Conservation (phyloP, 2,888 invertebrate genomes). For the Uropetala carovei region DNA sequence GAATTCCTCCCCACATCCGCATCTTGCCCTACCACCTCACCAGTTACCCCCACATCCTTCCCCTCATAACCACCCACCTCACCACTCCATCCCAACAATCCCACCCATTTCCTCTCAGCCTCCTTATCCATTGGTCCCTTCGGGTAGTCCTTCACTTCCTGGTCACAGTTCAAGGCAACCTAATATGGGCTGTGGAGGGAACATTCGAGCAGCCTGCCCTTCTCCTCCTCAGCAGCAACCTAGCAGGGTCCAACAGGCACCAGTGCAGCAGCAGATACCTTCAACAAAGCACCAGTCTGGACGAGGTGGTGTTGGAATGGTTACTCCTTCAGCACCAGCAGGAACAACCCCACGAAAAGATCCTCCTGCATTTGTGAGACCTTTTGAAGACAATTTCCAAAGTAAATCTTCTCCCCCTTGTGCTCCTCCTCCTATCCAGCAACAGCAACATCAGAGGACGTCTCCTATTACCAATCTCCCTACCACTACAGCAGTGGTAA, state of each 20-base stretch:
- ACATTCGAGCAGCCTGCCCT: conserved; percentile 66
- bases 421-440: conserved; percentile 32
- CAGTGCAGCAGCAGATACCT: conserved; percentile 69
- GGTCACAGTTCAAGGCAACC: conserved; percentile 18
- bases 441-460: conserved; percentile 69
- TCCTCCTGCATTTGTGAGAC: conserved; percentile 72
- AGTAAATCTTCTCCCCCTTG: conserved; percentile 66
- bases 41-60: conserved; percentile 68
- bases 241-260: conserved; percentile 34
- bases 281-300: conserved; percentile 70
- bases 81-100: background rate
- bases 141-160: conserved; percentile 32
- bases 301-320: conserved; percentile 68
- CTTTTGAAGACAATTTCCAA: conserved; percentile 74
- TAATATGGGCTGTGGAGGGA: background rate
- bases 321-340: conserved; percentile 70
- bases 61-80: conserved; percentile 67
- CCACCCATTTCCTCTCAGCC: background rate
- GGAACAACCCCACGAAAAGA: conserved; percentile 66
- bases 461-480: conserved; percentile 69
- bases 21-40: conserved; percentile 67
- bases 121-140: background rate
- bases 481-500: conserved; percentile 69
- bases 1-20: conserved; percentile 33
- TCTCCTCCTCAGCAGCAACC: conserved; percentile 66